Evolutionary conservation across 2,888 invertebrate genomes (phyloP), one percentile per base, ranked within the genome.

Genomic region (Punctoribates punctum): DNA sequence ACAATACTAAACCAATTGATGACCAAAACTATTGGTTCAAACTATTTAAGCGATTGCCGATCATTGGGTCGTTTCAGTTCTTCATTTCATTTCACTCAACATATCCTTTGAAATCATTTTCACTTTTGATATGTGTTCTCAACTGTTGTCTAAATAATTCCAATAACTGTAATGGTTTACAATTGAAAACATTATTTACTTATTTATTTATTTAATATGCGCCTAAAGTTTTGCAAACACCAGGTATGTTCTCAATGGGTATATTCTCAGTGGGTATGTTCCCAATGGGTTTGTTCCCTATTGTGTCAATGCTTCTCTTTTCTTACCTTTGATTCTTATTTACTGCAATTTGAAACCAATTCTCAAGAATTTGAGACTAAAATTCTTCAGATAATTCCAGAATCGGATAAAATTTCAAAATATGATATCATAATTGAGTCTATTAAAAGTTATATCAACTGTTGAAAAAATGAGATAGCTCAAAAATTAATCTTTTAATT

Each of bases 21-120:
- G 67, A 67, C 67, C 67, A 67, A 67, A 67, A 67, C 67, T 38
- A 20, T 38, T 9, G n/a, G 25, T 15, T 67, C 20, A 34, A 25
- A 67, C 67, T 67, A 67, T 67, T 67, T 67, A 67, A 67, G 38
- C 38, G n/a, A 20, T 38, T 67, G 67, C 5, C 38, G 38, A 67
- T 38, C 34, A 38, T 38, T 38, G n/a, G 34, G 34, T 67, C 20
- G n/a, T n/a, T n/a, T 67, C 67, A 67, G 38, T 67, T 38, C 62
- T 57, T 20, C 17, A 15, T 25, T 57, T 17, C 20, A 57, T 57
- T 57, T 57, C 57, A 57, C 4, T 25, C 25, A 8, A 13, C 11
- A 23, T 25, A 6, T 27, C 29, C 3, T 62, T 62, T 27, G 4
- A 13, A 29, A 27, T 29, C 6, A 27, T 3, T 27, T 27, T 62